Evolutionary conservation across 2,797 vertebrate genomes (phyloP).

Genomic region (Acomys russatus): DNA sequence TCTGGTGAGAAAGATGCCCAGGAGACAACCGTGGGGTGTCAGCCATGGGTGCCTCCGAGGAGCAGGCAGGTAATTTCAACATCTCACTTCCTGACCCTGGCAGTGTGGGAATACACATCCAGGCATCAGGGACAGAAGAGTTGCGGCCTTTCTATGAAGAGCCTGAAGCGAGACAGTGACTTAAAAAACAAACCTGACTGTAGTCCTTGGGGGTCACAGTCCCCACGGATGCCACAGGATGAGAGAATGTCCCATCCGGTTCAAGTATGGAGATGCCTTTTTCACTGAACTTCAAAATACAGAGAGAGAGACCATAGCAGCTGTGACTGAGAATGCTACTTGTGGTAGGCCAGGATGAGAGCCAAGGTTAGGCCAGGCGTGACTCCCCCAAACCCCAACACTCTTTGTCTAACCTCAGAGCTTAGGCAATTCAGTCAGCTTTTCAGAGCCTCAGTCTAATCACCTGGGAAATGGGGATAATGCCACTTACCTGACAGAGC

Average conservation of each 20-base stretch:
- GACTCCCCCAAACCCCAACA: not conserved
- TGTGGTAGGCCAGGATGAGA: not conserved
- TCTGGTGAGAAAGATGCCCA: not conserved
- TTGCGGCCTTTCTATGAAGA: not conserved
- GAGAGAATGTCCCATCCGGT: not conserved
- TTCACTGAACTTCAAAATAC: not conserved
- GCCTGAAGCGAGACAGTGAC: not conserved
- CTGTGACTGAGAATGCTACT: not conserved
- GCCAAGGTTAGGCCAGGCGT: not conserved
- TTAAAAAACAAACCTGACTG: not conserved
- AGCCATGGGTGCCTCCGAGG: not conserved
- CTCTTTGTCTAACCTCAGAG: not conserved
- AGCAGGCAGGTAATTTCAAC: not conserved
- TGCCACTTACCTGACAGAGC: conserved; percentile 38
- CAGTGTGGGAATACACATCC: not conserved
- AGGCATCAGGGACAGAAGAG: not conserved
- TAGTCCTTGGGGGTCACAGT: not conserved
- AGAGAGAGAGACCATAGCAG: not conserved
- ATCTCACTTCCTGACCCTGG: not conserved
- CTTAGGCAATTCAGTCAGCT: not conserved
- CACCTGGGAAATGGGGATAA: conserved; percentile 76
- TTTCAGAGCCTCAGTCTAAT: conserved; percentile 48
- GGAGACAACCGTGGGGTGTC: not conserved
- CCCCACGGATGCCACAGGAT: not conserved
- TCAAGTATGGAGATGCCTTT: not conserved